Conservation (phyloP, 64 coral and sea anemone species). For the Pocillopora damicornis region DNA sequence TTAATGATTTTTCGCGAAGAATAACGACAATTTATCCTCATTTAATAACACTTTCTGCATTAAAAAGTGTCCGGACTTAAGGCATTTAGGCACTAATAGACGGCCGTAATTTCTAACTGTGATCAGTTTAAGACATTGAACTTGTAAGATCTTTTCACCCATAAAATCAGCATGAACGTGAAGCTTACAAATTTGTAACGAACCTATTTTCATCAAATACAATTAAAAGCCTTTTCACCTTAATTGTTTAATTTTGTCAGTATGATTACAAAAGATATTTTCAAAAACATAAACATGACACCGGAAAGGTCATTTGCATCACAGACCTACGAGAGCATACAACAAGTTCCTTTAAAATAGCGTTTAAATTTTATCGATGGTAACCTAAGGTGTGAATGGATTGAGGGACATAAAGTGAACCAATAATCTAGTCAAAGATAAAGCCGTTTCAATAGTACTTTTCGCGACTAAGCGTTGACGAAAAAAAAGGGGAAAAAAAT, state of each 20-base stretch:
- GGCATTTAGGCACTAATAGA: neutral
- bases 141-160: neutral
- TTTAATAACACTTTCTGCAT: neutral
- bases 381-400: no score
- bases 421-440: no score
- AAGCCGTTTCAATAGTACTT: no score
- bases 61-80: neutral
- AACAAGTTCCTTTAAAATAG: no score
- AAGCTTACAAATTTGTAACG: neutral
- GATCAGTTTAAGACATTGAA: neutral
- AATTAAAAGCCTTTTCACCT: neutral
- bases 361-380: no score
- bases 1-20: neutral
- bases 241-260: neutral
- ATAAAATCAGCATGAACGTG: neutral
- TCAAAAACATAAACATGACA: neutral
- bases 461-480: no score
- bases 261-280: neutral
- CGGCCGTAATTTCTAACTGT: neutral
- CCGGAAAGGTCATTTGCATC: neutral
- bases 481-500: no score
- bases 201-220: neutral
- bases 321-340: no score
- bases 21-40: neutral
- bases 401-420: no score